A percentile compares a stretch with the other conserved stretches of the same genome.
phyloP scores from a whole-genome alignment of 2,797 vertebrate genomes.

The Chelonia mydas region DNA sequence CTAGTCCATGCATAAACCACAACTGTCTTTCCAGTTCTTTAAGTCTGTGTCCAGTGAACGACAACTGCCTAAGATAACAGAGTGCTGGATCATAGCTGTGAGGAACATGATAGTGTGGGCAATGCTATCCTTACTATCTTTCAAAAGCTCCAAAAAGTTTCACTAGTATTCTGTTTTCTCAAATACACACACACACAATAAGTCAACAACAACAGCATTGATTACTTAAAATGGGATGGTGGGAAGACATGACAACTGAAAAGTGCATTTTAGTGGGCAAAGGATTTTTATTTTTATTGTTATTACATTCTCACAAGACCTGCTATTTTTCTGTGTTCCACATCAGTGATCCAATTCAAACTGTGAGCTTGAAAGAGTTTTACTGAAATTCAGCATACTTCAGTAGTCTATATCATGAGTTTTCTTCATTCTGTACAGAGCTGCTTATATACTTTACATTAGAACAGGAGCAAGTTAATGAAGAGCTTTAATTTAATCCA shows the following conservation, averaged over 20 bases:
- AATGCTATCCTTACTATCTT: background rate
- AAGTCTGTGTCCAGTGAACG: background rate
- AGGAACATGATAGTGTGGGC: background rate
- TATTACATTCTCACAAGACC: background rate
- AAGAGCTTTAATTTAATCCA: background rate
- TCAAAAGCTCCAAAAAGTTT: background rate
- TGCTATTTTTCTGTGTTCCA: constrained; percentile 21
- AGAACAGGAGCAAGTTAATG: background rate
- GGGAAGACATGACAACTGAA: background rate
- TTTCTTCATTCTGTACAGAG: background rate
- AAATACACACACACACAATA: background rate
- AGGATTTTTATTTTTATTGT: background rate
- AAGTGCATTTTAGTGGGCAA: background rate
- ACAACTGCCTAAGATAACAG: background rate
- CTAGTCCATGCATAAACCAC: fast-evolving
- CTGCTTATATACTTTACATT: background rate
- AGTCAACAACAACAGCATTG: background rate
- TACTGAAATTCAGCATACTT: constrained; percentile 10
- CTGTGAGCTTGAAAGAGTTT: background rate
- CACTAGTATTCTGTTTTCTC: background rate
- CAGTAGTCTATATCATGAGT: constrained; percentile 2
- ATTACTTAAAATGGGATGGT: background rate
- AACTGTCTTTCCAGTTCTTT: background rate
- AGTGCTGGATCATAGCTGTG: fast-evolving
- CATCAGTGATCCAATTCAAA: background rate